Base-by-base conservation (phyloP, 2,797 vertebrate species). In the Danionella dracula region DNA sequence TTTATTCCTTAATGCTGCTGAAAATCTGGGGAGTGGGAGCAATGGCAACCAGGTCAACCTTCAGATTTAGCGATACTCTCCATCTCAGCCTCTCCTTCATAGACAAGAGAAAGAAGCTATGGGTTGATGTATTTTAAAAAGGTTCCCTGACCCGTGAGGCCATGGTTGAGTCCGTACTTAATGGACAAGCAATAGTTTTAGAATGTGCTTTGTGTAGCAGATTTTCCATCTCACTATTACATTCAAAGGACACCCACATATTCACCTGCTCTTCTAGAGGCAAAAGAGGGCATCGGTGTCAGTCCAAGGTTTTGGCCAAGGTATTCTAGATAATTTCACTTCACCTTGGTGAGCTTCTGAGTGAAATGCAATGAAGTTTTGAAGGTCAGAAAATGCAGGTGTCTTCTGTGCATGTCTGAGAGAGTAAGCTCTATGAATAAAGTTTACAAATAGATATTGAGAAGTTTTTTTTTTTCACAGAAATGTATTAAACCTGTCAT, bases 121-220 rank as follows among this genome's bases (percentile, higher is more conserved):
- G 21, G 61, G 75, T 34, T 79, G 83, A 85, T 88, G 85, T 89
- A 81, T 88, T 89, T 88, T 87, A 89, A 89, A 86, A 81, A 84
- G 83, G 78, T 81, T 79, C 63, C 44, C 69, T 89, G 88, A 89
- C 88, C 87, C 81, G 78, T 66, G 73, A 74, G 68, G 66, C 63
- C 68, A 72, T 75, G 71, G 73, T 67, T 68, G 45, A 81, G 78
- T 75, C 75, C 82, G 85, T 82, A 81, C 74, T 79, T 86, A 89
- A 84, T 82, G 85, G 84, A 84, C 83, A 67, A 70, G 67, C 74
- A 67, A 68, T 59, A 78, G 76, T 81, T 85, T 83, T 77, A 79
- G 68, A 90, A 89, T 87, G 77, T 89, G 88, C 86, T 87, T 86
- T 86, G 85, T 85, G 78, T 81, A 85, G 88, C 87, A 88, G 76